Evolutionary conservation across 2,797 vertebrate species (phyloP), one percentile per base, ranked within the genome.

Genomic region (Sarcophilus harrisii): DNA sequence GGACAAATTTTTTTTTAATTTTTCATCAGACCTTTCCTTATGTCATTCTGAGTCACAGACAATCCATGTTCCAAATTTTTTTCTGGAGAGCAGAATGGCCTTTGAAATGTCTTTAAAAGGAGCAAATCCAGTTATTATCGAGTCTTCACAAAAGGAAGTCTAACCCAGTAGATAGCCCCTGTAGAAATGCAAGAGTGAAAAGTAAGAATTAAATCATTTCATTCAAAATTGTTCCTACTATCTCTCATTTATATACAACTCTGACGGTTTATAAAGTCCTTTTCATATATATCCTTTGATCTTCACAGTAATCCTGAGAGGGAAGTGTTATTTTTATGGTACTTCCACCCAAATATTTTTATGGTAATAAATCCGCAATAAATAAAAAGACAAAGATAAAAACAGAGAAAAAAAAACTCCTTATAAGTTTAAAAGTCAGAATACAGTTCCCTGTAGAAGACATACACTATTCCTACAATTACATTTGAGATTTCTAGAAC

Each of bases 161-260:
- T 99, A 99, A 95, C 99, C 99, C 99, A 99, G 99, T 94, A 99
- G 99, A 98, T 99, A 99, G 96, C 99, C 99, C 94, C 99, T 99
- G 98, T 9, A 97, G 98, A 95, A 97, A 95, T 16, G 94, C 94
- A 90, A 90, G 81, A 62, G 59, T 93, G n/a, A 97, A 81, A 92
- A 92, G 49, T 16, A 95, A 94, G 91, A 60, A 96, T 90, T 10
- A 57, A 90, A 92, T 38, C n/a, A 66, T 81, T 90, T 29, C 29
- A 13, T 30, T 52, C 57, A n/a, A 60, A 81, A 45, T 45, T 38
- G 45, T 45, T 81, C 38, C 8, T 45, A 3, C 73, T 38, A 8
- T 18, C 16, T 81, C 38, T 81, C 0, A 1, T 45, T 81, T 45
- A 45, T 11, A 21, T 38, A 38, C 4, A n/a, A 73, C 32, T 1